Conservation (phyloP, 2,113 vertebrate species). For the Chaetodon trifascialis region DNA sequence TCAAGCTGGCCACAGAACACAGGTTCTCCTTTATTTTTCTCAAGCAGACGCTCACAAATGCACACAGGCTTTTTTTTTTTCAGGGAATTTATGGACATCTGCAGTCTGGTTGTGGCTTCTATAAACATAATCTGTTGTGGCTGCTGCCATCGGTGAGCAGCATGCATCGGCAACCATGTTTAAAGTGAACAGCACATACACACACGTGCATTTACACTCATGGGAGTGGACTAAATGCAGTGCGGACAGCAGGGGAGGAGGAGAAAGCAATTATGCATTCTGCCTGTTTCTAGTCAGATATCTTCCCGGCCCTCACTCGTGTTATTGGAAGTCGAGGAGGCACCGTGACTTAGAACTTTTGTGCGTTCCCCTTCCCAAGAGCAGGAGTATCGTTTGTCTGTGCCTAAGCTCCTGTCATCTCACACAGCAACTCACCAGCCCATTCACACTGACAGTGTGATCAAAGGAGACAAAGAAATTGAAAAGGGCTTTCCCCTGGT, state of each 20-base stretch:
- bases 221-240: slow-evolving; percentile 37
- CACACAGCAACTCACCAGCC: slow-evolving; percentile 52
- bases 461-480: slow-evolving; percentile 81
- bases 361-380: slow-evolving; percentile 46
- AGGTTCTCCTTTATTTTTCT: slow-evolving; percentile 31
- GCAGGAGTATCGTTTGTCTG: slow-evolving; percentile 45
- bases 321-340: slow-evolving; percentile 49
- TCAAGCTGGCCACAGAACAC: slow-evolving; percentile 58
- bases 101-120: slow-evolving; percentile 56
- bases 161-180: slow-evolving; percentile 55
- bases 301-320: slow-evolving; percentile 26
- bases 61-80: slow-evolving; percentile 17
- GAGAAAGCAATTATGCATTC: slow-evolving; percentile 54
- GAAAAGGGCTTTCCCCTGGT: slow-evolving; percentile 79
- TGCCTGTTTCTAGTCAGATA: slow-evolving; percentile 46
- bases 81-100: slow-evolving; percentile 56
- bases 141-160: slow-evolving; percentile 48
- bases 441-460: slow-evolving; percentile 78
- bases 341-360: slow-evolving; percentile 64
- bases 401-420: slow-evolving; percentile 64
- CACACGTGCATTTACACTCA: slow-evolving; percentile 20
- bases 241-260: slow-evolving; percentile 56
- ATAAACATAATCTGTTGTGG: slow-evolving; percentile 66
- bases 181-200: slow-evolving; percentile 40
- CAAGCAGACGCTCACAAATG: background rate